Base-by-base conservation (phyloP, 1,140 invertebrate genomes). In the Steinernema feltiae region DNA sequence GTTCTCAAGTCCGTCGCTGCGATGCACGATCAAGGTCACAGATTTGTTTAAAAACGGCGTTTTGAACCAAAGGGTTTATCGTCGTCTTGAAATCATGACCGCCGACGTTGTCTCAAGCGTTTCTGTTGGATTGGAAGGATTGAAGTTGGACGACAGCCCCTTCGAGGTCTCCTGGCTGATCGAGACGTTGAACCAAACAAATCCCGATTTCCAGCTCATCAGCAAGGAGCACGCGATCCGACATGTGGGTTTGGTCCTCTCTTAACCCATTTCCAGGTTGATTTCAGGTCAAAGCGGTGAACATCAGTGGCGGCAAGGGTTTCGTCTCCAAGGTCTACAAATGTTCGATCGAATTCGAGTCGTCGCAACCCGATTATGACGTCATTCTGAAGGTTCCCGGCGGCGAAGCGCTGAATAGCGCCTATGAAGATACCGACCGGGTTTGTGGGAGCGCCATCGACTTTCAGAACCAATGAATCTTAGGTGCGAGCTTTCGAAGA, bases 241-340 rank as follows among this genome's bases (percentile, higher is more conserved):
- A 46, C n/a, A 7, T 46, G 41, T 46, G 41, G 7, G 41, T 46
- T 46, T 12, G 7, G 41, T 7, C n/a, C 7, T 12, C 7, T n/a
- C 7, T 46, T 7, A n/a, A 7, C 7, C 7, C 41, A 46, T 63
- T 41, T 41, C 18, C 35, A 18, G 53, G 3, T n/a, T 63, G 12
- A 63, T n/a, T 63, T 63, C 24, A 63, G 53, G 53, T 63, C 24
- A 17, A 7, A 3, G 24, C 53, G 12, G 24, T 3, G 24, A 27
- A 63, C 15, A 63, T 63, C 24, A 27, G 53, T 21, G 53, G 24
- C 24, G 53, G 53, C 53, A 63, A 63, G 53, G 53, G 53, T 3
- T 63, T 63, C 53, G 53, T 63, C 3, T 63, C 53, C 53, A 63
- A 63, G 24, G 53, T 63, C 53, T 63, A 63, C 24, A 27, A 63